Conservation (phyloP, 2,113 vertebrate species). For the Caranx ignobilis region DNA sequence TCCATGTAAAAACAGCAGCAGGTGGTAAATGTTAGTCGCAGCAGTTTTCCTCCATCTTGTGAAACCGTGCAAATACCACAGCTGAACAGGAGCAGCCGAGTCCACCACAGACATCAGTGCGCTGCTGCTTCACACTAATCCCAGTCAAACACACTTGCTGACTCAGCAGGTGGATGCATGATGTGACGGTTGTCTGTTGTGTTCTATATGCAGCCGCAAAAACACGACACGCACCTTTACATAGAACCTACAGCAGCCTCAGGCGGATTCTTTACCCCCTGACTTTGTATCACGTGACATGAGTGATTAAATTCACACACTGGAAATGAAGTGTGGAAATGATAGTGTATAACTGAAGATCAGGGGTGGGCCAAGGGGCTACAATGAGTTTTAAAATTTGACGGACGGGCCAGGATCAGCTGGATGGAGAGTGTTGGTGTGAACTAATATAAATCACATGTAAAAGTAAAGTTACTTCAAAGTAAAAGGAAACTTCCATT, state of each 20-base stretch:
- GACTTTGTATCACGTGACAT: neutral
- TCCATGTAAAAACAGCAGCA: too few relatives aligned
- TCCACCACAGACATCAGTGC: slow-evolving; percentile 15
- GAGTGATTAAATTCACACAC: neutral
- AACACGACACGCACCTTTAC: slow-evolving; percentile 10
- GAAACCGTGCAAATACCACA: neutral
- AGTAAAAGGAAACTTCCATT: too few relatives aligned
- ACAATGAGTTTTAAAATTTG: too few relatives aligned
- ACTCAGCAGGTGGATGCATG: slow-evolving; percentile 57
- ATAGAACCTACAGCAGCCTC: neutral
- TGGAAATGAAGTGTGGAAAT: too few relatives aligned
- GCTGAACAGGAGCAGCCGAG: slow-evolving; percentile 7
- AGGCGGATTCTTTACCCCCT: neutral
- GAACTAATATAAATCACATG: too few relatives aligned
- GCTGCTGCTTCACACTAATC: slow-evolving; percentile 49
- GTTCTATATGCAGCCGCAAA: slow-evolving; percentile 14
- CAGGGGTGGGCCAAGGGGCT: too few relatives aligned
- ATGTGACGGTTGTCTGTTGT: slow-evolving; percentile 52
- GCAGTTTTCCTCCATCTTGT: neutral
- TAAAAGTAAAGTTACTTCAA: too few relatives aligned
- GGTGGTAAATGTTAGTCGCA: too few relatives aligned
- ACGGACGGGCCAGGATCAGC: too few relatives aligned
- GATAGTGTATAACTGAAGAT: too few relatives aligned
- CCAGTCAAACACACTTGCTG: slow-evolving; percentile 48
- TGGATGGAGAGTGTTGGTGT: too few relatives aligned